phyloP scores from a whole-genome alignment of 2,113 vertebrate species.

The Cheirogaleus medius region DNA sequence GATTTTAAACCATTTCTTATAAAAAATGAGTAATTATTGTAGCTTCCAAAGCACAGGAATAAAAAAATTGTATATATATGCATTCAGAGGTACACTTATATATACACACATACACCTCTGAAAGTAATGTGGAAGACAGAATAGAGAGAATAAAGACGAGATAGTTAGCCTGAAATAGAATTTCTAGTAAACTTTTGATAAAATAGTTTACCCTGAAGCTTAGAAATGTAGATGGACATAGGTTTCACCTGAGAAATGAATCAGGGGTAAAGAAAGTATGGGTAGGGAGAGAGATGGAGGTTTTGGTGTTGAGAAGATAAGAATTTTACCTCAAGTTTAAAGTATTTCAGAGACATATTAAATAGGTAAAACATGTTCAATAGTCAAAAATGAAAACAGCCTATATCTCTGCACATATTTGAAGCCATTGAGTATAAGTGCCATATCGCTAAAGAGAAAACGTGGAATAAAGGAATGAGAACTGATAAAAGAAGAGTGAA shows the following conservation, averaged over 20 bases:
- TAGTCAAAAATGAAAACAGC: not conserved
- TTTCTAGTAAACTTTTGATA: not conserved
- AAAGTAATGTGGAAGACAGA: not conserved
- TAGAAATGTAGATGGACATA: not conserved
- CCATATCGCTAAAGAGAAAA: not conserved
- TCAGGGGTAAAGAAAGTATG: not conserved
- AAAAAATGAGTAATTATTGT: not conserved
- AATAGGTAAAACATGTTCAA: not conserved
- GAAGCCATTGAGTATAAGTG: not conserved
- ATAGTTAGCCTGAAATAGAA: not conserved
- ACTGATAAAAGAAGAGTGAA: not conserved
- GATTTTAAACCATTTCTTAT: not conserved
- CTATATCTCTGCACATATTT: not conserved
- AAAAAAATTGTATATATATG: not conserved
- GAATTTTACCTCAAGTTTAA: not conserved
- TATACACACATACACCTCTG: not conserved
- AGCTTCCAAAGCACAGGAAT: not conserved
- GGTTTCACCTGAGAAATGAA: not conserved
- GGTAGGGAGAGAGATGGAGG: not conserved
- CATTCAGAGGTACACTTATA: not conserved
- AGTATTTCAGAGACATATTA: not conserved
- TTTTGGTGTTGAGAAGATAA: not conserved
- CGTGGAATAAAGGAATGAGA: not conserved
- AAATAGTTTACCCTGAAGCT: not conserved
- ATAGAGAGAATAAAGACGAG: not conserved